Conservation (phyloP, 35 echinoderm and acorn worm species). For the Apostichopus parvimensis region DNA sequence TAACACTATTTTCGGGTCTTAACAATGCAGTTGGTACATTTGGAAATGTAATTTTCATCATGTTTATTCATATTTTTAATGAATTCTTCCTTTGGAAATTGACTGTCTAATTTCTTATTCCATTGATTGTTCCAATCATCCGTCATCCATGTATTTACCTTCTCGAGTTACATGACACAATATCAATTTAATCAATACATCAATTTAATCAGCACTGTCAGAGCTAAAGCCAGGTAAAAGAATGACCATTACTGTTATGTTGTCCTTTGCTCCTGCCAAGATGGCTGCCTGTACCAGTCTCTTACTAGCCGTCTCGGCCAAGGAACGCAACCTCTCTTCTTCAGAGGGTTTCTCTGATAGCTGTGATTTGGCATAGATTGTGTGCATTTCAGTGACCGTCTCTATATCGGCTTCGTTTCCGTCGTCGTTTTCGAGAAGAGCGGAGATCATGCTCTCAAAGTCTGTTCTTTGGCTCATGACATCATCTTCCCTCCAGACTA, state of each 20-base stretch:
- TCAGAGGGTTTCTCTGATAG: conserved; percentile 58
- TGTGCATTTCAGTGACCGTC: conserved; percentile 90
- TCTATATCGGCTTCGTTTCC: conserved; percentile 92
- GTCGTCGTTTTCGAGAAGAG: conserved; percentile 78
- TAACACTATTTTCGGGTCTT: too few species aligned
- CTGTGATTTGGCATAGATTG: conserved; percentile 81
- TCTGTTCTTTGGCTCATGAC: conserved; percentile 52
- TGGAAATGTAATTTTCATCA: too few species aligned
- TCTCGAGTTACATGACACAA: too few species aligned
- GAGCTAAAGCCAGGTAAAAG: conserved; percentile 75
- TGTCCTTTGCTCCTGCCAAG: conserved; percentile 86
- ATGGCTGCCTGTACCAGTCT: conserved; percentile 87
- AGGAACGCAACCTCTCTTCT: conserved; percentile 58
- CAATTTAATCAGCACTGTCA: not conserved
- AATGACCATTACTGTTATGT: conserved; percentile 90
- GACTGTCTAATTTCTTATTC: too few species aligned
- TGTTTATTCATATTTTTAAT: too few species aligned
- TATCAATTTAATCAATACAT: too few species aligned
- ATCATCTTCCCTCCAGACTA: conserved; percentile 38
- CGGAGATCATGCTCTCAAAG: conserved; percentile 90
- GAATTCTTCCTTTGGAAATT: too few species aligned
- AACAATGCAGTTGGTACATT: too few species aligned
- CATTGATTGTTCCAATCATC: too few species aligned
- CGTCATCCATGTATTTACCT: too few species aligned
- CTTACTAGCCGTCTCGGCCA: conserved; percentile 82